Evolutionary conservation across 2,797 vertebrate genomes (phyloP), one percentile per base, ranked within the genome.

Genomic region (Lepus oiostolus): DNA sequence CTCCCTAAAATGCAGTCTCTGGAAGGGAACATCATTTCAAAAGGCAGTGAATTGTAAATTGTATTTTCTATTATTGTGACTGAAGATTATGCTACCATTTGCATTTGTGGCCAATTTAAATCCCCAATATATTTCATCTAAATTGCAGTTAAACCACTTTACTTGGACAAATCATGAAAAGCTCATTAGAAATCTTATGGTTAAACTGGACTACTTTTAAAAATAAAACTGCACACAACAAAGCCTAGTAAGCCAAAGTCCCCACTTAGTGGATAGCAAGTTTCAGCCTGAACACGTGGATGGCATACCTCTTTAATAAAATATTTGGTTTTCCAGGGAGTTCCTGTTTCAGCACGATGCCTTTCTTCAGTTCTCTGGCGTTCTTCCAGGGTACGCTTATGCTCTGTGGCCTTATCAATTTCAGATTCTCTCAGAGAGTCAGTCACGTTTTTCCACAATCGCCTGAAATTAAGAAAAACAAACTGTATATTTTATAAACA

Each of bases 331-430:
- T 98, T 98, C 99, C 99, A 99, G 0, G 98, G 92, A 0, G 98
- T 98, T 93, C 99, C 99, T 0, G 99, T 99, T 98, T 99, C 99
- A 0, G 96, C 97, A 3, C 99, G 99, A 96, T 99, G 99, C 70
- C 99, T 98, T 98, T 99, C 99, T 96, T 99, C 99, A 0, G 98
- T 98, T 96, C 99, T 98, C 98, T 99, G 99, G 50, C 98, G 97
- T 82, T 99, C 99, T 95, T 99, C 99, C 74, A 99, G 98, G 54
- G 99, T 97, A 92, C 99, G 98, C 96, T 99, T 99, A 98, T 99
- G 99, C 96, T 99, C 99, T 0, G 99, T 99, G 93, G 99, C 99
- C 95, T 99, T 99, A 24, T 99, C 99, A 0, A 99, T 99, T 93
- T 99, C 99, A 96, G 99, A 99, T 97, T 99, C 99, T 95, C 99